Base-by-base conservation (phyloP, 37 sponge, comb jelly and placozoan species). In the Aphrocallistes beatrix region DNA sequence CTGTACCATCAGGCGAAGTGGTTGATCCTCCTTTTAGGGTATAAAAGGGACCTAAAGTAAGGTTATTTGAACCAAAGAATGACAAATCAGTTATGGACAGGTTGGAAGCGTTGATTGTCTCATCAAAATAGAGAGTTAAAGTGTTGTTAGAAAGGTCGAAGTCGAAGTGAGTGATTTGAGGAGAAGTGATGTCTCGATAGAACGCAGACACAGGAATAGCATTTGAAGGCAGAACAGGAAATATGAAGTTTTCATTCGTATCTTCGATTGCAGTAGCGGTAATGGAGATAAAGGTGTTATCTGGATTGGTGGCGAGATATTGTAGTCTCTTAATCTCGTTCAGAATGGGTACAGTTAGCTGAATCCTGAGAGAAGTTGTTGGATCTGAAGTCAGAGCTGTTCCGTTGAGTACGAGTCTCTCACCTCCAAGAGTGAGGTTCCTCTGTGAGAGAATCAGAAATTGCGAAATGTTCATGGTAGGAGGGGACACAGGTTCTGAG, bases 51-150 rank as follows among this genome's bases (percentile, higher is more conserved):
- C 83, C 28, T 23, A 87, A 84, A 0, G 85, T 85, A 0, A 91
- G 89, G 0, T 60, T 25, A 10, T 50, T 83, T 8, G 50, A 38
- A 0, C 75, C 38, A 37, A 93, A 93, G 0, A 95, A 86, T 21
- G 83, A 28, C n/a, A 95, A 88, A 1, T 90, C 91, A 16, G 90
- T 82, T 0, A 91, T 45, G 36, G 81, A 37, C 0, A 95, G 69
- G 32, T 89, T 86, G 19, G 93, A 87, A 32, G 89, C 90, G 51
- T 93, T 91, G 37, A 95, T 88, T 36, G 96, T 93, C 51, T 95
- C 93, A 38, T 90, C 88, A 83, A 95, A 95, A 36, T 82, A 87
- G 0, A 95, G 86, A 37, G 48, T 84, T 6, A 95, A n/a, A 19
- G 82, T 87, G 30, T 92, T 92, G 81, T 85, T 85, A 38, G 89